Evolutionary conservation across 2,888 invertebrate genomes (phyloP).

Genomic region (Polyommatus icarus): DNA sequence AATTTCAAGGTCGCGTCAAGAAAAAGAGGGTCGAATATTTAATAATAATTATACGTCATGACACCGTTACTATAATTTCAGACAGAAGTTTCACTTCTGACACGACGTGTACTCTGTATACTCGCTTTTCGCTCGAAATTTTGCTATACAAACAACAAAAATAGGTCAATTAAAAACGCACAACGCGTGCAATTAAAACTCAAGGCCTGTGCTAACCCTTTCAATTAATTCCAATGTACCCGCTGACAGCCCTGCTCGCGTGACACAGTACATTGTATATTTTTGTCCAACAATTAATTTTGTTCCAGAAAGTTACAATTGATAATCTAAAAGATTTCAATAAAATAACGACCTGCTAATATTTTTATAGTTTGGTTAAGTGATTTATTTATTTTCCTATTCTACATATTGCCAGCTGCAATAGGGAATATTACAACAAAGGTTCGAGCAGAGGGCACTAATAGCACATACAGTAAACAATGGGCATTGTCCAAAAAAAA

Average conservation of each 20-base stretch:
- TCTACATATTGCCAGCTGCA: no score
- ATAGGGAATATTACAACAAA: no score
- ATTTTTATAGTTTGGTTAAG: background rate
- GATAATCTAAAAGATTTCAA: background rate
- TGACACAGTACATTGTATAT: background rate
- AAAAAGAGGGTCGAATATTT: no score
- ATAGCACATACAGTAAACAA: no score
- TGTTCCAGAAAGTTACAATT: background rate
- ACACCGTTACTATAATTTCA: no score
- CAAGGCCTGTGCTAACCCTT: background rate
- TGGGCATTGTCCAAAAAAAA: no score
- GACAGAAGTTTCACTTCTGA: no score
- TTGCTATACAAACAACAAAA: background rate
- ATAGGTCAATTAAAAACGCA: background rate
- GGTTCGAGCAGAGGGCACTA: no score
- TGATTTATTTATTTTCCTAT: background rate
- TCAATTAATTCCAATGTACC: conserved; percentile 10
- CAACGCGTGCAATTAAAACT: background rate
- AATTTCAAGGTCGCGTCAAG: no score
- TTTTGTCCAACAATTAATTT: background rate
- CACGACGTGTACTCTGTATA: background rate
- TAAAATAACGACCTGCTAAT: background rate
- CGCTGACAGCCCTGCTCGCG: conserved; percentile 13
- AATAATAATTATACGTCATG: no score
- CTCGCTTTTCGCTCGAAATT: background rate